Conservation (phyloP, 2,888 invertebrate species). For the Eubasilissa splendida region DNA sequence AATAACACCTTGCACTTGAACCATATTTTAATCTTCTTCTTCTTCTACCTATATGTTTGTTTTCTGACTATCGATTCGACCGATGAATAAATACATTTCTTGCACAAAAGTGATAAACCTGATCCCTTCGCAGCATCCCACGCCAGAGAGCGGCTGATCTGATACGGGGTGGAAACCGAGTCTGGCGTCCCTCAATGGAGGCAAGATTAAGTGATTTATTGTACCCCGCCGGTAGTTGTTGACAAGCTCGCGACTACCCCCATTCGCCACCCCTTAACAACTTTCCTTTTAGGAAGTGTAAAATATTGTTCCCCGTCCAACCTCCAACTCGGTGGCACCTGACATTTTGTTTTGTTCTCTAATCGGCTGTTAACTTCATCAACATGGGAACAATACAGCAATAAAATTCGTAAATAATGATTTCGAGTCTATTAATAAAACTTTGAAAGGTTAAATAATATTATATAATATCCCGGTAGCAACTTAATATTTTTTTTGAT, state of each 20-base stretch:
- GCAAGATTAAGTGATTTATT: slow-evolving; percentile 55
- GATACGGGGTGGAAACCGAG: neutral
- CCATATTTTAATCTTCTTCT: too few species aligned
- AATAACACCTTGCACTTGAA: too few species aligned
- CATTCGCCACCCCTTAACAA: slow-evolving; percentile 38
- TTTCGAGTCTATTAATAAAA: too few species aligned
- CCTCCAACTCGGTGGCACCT: neutral
- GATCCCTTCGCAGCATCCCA: too few species aligned
- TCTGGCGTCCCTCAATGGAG: slow-evolving; percentile 16
- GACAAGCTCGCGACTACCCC: slow-evolving; percentile 49
- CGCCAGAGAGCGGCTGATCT: neutral
- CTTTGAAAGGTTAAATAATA: too few species aligned
- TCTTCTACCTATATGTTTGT: too few species aligned
- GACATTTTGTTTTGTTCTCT: slow-evolving; percentile 12
- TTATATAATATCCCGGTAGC: too few species aligned
- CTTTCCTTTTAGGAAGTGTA: slow-evolving; percentile 18
- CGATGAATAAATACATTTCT: too few species aligned
- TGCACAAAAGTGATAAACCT: too few species aligned
- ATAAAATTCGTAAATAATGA: neutral
- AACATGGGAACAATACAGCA: neutral
- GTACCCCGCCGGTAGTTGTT: slow-evolving; percentile 52
- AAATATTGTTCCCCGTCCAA: slow-evolving; percentile 33
- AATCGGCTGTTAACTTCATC: slow-evolving; percentile 4
- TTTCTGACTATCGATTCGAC: too few species aligned
- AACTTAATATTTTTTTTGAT: too few species aligned